Evolutionary conservation across 2,888 invertebrate species (phyloP).

Genomic region (Plemyria rubiginata): DNA sequence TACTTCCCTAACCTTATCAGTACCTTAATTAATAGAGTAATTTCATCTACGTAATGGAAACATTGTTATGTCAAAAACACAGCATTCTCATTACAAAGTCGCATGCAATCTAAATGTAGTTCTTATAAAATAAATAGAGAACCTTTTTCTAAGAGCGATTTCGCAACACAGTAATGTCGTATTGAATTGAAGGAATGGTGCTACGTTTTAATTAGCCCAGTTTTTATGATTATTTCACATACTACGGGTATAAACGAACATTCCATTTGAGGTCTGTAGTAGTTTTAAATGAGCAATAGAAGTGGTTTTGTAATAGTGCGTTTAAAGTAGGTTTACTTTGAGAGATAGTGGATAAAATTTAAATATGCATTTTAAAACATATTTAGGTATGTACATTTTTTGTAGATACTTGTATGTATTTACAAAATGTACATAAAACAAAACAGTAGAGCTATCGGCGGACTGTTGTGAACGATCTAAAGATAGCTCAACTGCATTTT

Average conservation of each 20-base stretch:
- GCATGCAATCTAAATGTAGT: not conserved
- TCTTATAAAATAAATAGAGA: slow-evolving; percentile 19
- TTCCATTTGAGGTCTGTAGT: slow-evolving; percentile 24
- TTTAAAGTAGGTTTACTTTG: slow-evolving; percentile 7
- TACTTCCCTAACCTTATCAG: too few species aligned
- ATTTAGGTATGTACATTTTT: too few species aligned
- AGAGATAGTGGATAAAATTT: too few species aligned
- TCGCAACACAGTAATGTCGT: slow-evolving; percentile 37
- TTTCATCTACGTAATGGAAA: too few species aligned
- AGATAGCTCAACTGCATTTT: too few species aligned
- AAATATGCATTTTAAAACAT: too few species aligned
- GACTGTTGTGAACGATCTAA: too few species aligned
- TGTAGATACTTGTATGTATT: too few species aligned
- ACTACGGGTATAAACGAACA: slow-evolving; percentile 22
- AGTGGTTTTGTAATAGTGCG: slow-evolving; percentile 25
- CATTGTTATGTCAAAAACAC: too few species aligned
- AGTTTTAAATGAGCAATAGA: slow-evolving; percentile 22
- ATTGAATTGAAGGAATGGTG: slow-evolving; percentile 52
- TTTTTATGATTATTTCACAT: slow-evolving; percentile 47
- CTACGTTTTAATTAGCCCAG: slow-evolving; percentile 54
- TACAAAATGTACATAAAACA: too few species aligned
- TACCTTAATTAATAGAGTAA: too few species aligned
- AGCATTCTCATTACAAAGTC: not conserved
- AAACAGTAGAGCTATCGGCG: too few species aligned
- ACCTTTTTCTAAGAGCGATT: slow-evolving; percentile 37